Conservation (phyloP, 1,140 invertebrate species). For the Nymphalis io region DNA sequence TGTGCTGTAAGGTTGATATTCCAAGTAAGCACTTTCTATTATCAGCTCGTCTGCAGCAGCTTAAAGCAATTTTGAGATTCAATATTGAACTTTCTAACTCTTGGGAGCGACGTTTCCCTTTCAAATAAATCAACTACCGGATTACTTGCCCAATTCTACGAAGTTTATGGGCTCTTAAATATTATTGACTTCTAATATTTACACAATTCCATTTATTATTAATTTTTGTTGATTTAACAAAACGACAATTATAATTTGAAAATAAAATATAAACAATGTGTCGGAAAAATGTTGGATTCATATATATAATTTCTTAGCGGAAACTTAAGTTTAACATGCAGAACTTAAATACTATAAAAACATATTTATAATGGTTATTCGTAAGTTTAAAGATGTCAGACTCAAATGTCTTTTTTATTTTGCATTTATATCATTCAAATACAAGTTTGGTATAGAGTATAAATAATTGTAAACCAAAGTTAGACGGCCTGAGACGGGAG, state of each 20-base stretch:
- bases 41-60: conserved; percentile 68
- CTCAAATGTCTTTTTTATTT: neutral
- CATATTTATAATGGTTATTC: too few relatives aligned
- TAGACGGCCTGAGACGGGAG: conserved; percentile 44
- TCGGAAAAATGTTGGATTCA: neutral
- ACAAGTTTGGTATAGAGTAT: conserved; percentile 28
- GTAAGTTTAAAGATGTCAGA: neutral
- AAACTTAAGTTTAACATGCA: too few relatives aligned
- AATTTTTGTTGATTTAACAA: conserved; percentile 19
- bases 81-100: conserved; percentile 75
- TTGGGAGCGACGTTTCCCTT: conserved; percentile 64
- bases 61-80: conserved; percentile 77
- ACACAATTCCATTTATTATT: conserved; percentile 21
- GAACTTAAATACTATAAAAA: too few relatives aligned
- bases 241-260: neutral
- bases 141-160: conserved; percentile 45
- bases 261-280: neutral
- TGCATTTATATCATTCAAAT: neutral
- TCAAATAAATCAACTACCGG: conserved; percentile 62
- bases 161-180: conserved; percentile 36
- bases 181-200: conserved; percentile 26
- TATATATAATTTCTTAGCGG: too few relatives aligned
- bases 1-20: conserved; percentile 65
- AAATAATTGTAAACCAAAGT: conserved; percentile 40
- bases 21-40: conserved; percentile 59